Base-by-base conservation (phyloP, 64 coral and sea anemone species). In the Catalaphyllia jardinei region DNA sequence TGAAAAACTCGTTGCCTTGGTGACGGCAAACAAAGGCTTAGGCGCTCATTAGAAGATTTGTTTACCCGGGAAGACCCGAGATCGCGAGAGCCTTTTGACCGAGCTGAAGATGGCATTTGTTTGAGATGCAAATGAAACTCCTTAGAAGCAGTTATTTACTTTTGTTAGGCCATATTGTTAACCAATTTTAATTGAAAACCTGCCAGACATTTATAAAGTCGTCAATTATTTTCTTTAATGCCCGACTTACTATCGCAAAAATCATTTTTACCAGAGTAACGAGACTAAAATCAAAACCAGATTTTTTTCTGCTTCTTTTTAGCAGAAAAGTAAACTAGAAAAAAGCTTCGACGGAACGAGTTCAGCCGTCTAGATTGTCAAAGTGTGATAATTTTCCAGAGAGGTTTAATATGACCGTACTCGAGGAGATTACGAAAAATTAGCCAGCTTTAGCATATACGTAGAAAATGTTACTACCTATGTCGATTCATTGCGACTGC, bases 41-140 rank as follows among this genome's bases (percentile, higher is more conserved):
- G 63, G 24, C 31, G 22, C 81, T 85, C 61, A 65, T 83, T 39
- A 83, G 39, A 83, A 65, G 81, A 84, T 84, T 64, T 64, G 30
- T 84, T 84, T 84, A 51, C 59, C 29, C 24, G 27, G 17, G 1
- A 39, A 46, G 42, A 46, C 42, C 7, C 42, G 18, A n/a, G 16
- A 19, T 35, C 33, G 33, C 33, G 33, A 35, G 33, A 35, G 33
- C 33, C 33, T 35, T 35, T 65, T 85, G 10, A 71, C 4, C 14
- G 1, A 42, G 63, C 14, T 85, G 20, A 39, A 49, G 65, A 67
- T 67, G 31, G 8, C 31, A 46, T 24, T 15, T 71, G 81, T 85
- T 85, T 85, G 39, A 85, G 15, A 85, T 85, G 81, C 81, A 85
- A 85, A 85, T 85, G 76, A 79, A 57, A 55, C 55, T 79, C 49